A percentile compares a stretch with the other conserved stretches of the same genome.
These are phyloP conservation scores for Gobionotothen gibberifrons DNA, from an alignment of 2,797 vertebrate species.

Conservation along the genomic window DNA sequence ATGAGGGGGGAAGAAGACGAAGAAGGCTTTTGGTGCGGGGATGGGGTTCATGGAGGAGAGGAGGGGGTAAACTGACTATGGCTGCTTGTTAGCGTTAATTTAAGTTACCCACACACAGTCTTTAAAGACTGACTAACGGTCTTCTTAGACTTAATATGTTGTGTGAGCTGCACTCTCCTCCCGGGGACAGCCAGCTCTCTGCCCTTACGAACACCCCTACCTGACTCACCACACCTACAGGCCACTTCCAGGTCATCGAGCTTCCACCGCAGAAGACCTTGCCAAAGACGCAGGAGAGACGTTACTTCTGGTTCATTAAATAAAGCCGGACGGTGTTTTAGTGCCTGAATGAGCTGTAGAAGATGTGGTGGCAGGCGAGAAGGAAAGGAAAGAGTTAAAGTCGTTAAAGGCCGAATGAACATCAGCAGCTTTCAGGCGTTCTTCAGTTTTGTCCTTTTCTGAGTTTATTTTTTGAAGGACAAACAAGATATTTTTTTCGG, in stretches of 20 bases:
- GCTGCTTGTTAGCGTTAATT: constrained; percentile 70
- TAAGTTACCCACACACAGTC: constrained; percentile 46
- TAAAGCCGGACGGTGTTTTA: constrained; percentile 64
- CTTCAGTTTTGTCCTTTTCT: constrained; percentile 57
- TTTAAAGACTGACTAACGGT: constrained; percentile 67
- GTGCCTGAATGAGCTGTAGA: constrained; percentile 49
- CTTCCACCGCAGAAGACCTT: constrained; percentile 77
- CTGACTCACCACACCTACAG: constrained; percentile 86
- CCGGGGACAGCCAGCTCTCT: constrained; percentile 67
- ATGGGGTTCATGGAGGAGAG: constrained; percentile 18
- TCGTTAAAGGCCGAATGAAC: constrained; percentile 61
- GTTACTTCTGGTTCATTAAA: constrained; percentile 80
- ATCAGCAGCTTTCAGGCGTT: constrained; percentile 56
- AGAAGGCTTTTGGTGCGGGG: constrained; percentile 28
- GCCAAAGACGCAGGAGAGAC: constrained; percentile 75
- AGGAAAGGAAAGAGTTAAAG: constrained; percentile 47
- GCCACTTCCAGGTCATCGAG: constrained; percentile 83
- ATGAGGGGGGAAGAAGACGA: constrained; percentile 46
- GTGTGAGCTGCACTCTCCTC: constrained; percentile 69
- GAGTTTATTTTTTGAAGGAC: constrained; percentile 42
- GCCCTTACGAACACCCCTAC: constrained; percentile 72
- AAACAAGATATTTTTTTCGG: not conserved
- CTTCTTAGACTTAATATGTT: constrained; percentile 57
- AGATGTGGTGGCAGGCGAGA: constrained; percentile 26
- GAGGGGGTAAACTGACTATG: constrained; percentile 34